phyloP scores from a whole-genome alignment of 2,888 invertebrate genomes.

The Diplazon laetatorius region DNA sequence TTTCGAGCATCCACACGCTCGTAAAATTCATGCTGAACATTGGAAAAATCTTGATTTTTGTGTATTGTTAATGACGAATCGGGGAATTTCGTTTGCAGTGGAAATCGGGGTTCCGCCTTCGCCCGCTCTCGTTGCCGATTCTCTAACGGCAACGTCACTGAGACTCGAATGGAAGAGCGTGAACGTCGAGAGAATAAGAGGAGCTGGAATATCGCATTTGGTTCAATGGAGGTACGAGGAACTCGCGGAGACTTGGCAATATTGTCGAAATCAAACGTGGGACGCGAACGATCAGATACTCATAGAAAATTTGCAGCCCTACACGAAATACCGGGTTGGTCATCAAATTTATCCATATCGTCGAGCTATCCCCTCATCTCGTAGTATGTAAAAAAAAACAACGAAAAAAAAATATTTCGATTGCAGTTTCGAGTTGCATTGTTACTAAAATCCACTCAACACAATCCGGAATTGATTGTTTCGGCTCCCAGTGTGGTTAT shows the following conservation, averaged over 20 bases:
- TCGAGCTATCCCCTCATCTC: no score
- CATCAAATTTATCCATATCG: constrained; percentile 72
- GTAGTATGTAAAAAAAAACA: not conserved
- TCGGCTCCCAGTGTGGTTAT: constrained; percentile 91
- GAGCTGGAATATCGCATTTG: constrained; percentile 85
- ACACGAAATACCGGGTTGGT: constrained; percentile 94
- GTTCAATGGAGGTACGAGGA: constrained; percentile 91
- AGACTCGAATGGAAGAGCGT: constrained; percentile 89
- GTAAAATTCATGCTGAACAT: no score
- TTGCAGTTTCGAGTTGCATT: constrained; percentile 94
- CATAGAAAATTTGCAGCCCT: constrained; percentile 92
- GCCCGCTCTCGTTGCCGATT: constrained; percentile 91
- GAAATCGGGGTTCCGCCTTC: constrained; percentile 88
- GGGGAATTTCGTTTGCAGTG: constrained; percentile 83
- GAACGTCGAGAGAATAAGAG: constrained; percentile 80
- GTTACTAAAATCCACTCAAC: constrained; percentile 86
- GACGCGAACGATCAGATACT: constrained; percentile 86
- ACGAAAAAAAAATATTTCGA: constrained; percentile 25
- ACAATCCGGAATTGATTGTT: constrained; percentile 87
- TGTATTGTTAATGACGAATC: constrained; percentile 16
- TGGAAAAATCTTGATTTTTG: constrained; percentile 19
- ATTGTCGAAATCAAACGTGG: constrained; percentile 90
- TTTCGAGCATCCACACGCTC: no score
- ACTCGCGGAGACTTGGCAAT: constrained; percentile 90
- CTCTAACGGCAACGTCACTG: constrained; percentile 90